Evolutionary conservation across 1,140 invertebrate genomes (phyloP).

Genomic region (Drosophila obscura): DNA sequence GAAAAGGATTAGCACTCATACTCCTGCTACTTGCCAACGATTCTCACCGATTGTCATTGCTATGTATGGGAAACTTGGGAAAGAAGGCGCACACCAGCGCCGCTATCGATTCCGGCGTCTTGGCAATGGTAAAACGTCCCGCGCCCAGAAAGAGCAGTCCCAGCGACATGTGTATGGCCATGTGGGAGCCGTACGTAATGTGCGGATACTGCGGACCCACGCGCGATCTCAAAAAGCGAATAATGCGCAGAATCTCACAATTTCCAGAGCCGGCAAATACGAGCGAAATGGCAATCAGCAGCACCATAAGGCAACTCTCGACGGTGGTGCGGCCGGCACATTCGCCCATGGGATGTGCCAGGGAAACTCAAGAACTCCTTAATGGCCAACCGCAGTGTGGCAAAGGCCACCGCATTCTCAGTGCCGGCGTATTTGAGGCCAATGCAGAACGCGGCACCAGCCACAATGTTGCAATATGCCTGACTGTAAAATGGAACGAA

Average conservation of each 20-base stretch:
- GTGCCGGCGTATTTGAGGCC: conserved; percentile 97
- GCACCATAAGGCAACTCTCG: conserved; percentile 94
- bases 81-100: conserved; percentile 96
- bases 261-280: conserved; percentile 97
- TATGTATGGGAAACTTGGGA: conserved; percentile 98
- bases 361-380: conserved; percentile 84
- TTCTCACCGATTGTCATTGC: conserved; percentile 92
- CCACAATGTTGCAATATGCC: conserved; percentile 97
- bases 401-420: conserved; percentile 91
- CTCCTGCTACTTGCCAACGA: too few species aligned
- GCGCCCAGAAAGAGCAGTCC: conserved; percentile 97
- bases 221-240: conserved; percentile 91
- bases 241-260: conserved; percentile 92
- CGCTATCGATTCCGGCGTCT: conserved; percentile 92
- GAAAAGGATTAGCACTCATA: not conserved
- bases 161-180: conserved; percentile 97
- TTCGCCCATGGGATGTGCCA: conserved; percentile 90
- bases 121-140: conserved; percentile 93
- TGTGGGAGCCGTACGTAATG: conserved; percentile 95
- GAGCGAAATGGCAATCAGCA: conserved; percentile 86
- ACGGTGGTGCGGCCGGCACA: conserved; percentile 95
- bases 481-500: conserved; percentile 86
- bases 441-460: conserved; percentile 96
- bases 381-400: conserved; percentile 85
- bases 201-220: conserved; percentile 87